Percentiles rank a stretch among this genome's conserved stretches.
Evolutionary conservation across 2,888 invertebrate species (phyloP).

Genomic region (Leptopterna dolabrata): DNA sequence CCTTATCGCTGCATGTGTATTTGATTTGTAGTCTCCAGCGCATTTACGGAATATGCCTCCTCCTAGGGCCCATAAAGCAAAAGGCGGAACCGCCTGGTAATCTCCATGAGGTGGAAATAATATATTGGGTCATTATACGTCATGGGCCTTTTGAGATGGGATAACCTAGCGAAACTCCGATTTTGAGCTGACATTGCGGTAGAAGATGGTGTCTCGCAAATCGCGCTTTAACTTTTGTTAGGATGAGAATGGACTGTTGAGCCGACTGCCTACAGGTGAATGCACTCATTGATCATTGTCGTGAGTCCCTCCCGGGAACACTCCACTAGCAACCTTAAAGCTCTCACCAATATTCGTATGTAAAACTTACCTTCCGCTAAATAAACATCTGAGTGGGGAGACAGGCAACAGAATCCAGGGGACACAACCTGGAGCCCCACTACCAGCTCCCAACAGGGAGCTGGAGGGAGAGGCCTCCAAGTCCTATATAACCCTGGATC

Average conservation of each 20-base stretch:
- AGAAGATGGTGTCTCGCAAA: not conserved
- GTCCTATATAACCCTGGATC: no score
- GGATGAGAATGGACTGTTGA: not conserved
- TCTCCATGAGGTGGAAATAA: slow-evolving; percentile 15
- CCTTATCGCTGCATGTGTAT: not conserved
- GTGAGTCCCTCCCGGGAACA: no score
- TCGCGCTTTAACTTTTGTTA: not conserved
- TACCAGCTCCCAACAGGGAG: no score
- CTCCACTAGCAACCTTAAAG: no score
- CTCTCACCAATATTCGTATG: no score
- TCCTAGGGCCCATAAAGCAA: not conserved
- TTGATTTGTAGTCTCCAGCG: slow-evolving; percentile 14
- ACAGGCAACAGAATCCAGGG: no score
- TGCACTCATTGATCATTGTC: not conserved
- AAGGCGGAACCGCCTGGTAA: slow-evolving; percentile 4
- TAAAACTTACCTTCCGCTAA: no score
- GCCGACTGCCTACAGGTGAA: not conserved
- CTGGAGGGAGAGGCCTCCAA: no score
- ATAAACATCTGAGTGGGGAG: no score
- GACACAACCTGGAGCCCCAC: no score
- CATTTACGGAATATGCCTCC: slow-evolving; percentile 16
- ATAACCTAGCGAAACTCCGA: slow-evolving; percentile 17
- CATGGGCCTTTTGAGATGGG: not conserved
- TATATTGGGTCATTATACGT: slow-evolving; percentile 11
- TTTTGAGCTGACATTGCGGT: not conserved